Percentiles rank a stretch among this genome's conserved stretches.
These are phyloP conservation scores for Lacerta bilineata DNA, from an alignment of 2,797 vertebrate genomes.

Conservation along the genomic window DNA sequence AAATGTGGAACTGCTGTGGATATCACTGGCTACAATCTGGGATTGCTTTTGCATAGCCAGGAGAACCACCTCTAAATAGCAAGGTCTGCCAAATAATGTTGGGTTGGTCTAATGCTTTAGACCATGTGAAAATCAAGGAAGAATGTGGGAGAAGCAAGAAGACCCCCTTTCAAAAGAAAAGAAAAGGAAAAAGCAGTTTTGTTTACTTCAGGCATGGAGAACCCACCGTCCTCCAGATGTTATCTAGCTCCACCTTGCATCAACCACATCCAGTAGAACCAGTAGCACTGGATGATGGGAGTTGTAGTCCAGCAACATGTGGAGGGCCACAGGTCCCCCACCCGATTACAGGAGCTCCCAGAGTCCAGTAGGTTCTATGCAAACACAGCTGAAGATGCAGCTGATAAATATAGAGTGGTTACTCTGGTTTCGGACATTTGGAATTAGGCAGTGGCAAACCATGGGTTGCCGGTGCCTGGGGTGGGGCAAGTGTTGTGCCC, in stretches of 20 bases:
- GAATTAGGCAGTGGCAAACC: no score
- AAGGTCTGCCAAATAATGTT: no score
- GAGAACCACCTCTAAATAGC: no score
- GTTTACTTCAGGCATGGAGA: no score
- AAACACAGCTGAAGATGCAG: constrained; percentile 20
- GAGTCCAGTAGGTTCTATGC: neutral
- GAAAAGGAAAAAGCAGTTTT: no score
- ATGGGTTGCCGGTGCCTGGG: no score
- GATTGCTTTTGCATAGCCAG: no score
- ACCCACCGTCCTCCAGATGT: no score
- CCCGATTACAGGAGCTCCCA: neutral
- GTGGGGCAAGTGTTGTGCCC: no score
- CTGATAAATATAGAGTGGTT: constrained; percentile 17
- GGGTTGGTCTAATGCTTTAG: neutral
- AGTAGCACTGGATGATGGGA: neutral
- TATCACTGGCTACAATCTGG: no score
- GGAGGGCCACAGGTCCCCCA: neutral
- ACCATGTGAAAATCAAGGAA: neutral
- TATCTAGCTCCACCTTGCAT: neutral
- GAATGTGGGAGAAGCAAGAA: neutral
- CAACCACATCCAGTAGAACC: neutral
- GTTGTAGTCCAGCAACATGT: neutral
- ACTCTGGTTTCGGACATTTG: neutral
- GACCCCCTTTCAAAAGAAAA: no score
- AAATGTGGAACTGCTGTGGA: no score